phyloP scores from a whole-genome alignment of 2,888 invertebrate genomes.

The Epistrophe grossulariae region DNA sequence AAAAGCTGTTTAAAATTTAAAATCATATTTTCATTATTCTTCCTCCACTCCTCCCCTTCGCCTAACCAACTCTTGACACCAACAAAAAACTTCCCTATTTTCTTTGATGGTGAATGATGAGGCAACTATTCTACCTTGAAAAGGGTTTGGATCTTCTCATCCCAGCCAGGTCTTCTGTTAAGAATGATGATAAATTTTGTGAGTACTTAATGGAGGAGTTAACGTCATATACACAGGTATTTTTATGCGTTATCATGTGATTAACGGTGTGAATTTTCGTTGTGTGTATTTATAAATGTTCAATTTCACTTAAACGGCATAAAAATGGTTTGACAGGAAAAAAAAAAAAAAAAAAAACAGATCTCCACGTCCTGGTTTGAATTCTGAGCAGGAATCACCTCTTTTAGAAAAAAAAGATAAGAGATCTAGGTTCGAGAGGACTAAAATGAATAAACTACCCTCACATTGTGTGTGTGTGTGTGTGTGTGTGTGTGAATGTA shows the following conservation, averaged over 20 bases:
- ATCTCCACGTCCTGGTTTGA: slow-evolving; percentile 36
- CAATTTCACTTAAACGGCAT: slow-evolving; percentile 25
- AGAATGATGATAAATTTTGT: slow-evolving; percentile 5
- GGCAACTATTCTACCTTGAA: background rate
- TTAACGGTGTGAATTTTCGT: slow-evolving; percentile 35
- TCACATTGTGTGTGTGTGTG: background rate
- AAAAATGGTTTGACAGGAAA: background rate
- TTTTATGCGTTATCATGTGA: slow-evolving; percentile 41
- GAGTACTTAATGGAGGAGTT: background rate
- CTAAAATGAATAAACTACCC: background rate
- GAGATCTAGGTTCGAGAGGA: background rate
- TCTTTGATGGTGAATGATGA: background rate
- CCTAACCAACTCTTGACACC: too few species aligned
- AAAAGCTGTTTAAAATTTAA: slow-evolving; percentile 21
- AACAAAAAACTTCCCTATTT: background rate
- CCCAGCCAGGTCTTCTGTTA: background rate
- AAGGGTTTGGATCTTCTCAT: background rate
- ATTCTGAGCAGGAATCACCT: slow-evolving; percentile 44
- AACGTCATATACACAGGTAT: background rate
- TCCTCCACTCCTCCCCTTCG: background rate
- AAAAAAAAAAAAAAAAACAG: slow-evolving; percentile 11
- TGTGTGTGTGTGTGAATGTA: background rate
- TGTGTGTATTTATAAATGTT: background rate
- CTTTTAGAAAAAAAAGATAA: background rate
- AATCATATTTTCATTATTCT: slow-evolving; percentile 31